A percentile compares a stretch with the other conserved stretches of the same genome.
These are phyloP conservation scores for Diaprepes abbreviatus DNA, from an alignment of 2,888 invertebrate genomes.

Conservation along the genomic window DNA sequence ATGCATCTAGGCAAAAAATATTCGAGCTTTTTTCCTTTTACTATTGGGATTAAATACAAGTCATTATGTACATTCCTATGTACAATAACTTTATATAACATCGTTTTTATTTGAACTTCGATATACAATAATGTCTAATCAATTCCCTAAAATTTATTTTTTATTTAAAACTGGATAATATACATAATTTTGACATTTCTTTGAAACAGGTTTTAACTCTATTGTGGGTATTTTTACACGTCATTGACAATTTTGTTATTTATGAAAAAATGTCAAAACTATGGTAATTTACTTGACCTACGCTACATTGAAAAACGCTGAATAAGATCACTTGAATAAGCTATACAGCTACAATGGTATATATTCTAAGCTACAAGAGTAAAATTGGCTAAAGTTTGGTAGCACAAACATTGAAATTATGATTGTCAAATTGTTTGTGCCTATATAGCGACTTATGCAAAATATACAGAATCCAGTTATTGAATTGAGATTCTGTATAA, in stretches of 20 bases:
- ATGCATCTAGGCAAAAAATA: background rate
- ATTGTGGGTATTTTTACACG: no score
- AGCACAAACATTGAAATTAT: constrained; percentile 53
- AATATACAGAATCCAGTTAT: no score
- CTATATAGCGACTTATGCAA: no score
- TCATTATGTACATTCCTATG: constrained; percentile 20
- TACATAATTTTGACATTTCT: constrained; percentile 10
- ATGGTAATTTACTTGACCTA: background rate
- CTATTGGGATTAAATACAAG: background rate
- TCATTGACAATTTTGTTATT: no score
- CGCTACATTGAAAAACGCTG: background rate
- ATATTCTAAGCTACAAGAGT: constrained; percentile 10
- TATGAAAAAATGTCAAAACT: background rate
- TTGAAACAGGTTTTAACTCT: no score
- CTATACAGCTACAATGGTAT: constrained; percentile 11
- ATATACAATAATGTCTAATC: constrained; percentile 19
- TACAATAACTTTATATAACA: constrained; percentile 32
- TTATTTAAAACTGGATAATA: background rate
- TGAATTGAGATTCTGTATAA: no score
- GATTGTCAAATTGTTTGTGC: constrained; percentile 57
- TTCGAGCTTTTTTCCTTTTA: background rate
- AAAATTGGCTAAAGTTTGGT: constrained; percentile 32
- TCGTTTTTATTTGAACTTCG: constrained; percentile 7
- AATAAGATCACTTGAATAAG: constrained; percentile 27
- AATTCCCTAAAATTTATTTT: constrained; percentile 32